A percentile compares a stretch with the other conserved stretches of the same genome.
These are phyloP conservation scores for Amphipyra tragopoginis DNA, from an alignment of 2,888 invertebrate genomes.

Conservation along the genomic window DNA sequence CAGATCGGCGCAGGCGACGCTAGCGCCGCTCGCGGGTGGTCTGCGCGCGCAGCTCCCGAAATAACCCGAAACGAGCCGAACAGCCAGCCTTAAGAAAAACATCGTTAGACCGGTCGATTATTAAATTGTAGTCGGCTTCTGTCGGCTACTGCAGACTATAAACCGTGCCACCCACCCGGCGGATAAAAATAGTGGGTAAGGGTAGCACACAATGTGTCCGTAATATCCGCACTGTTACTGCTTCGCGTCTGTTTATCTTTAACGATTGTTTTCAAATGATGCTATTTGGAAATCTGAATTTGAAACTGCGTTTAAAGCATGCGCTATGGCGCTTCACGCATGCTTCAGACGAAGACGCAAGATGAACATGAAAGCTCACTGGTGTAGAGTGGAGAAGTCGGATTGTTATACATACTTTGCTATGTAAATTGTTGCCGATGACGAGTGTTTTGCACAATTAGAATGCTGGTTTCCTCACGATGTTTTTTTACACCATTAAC, in stretches of 20 bases:
- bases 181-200: slow-evolving; percentile 76
- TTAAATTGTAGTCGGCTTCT: slow-evolving; percentile 86
- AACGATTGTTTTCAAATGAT: slow-evolving; percentile 32
- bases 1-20: slow-evolving; percentile 55
- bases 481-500: too few species aligned
- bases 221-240: slow-evolving; percentile 64
- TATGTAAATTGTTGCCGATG: too few species aligned
- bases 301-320: too few species aligned
- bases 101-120: slow-evolving; percentile 82
- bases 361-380: too few species aligned
- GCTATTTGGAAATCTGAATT: slow-evolving; percentile 6
- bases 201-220: slow-evolving; percentile 62
- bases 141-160: slow-evolving; percentile 77
- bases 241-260: slow-evolving; percentile 40
- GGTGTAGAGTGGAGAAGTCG: too few species aligned
- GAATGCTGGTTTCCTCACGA: too few species aligned
- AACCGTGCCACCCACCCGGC: slow-evolving; percentile 85
- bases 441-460: too few species aligned
- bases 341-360: too few species aligned
- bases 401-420: too few species aligned
- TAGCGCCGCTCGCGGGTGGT: slow-evolving; percentile 83
- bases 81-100: slow-evolving; percentile 85
- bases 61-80: slow-evolving; percentile 72
- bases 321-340: too few species aligned
- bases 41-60: slow-evolving; percentile 77